Base-by-base conservation (phyloP, 2,797 vertebrate species). In the Gymnoscopelus braueri region DNA sequence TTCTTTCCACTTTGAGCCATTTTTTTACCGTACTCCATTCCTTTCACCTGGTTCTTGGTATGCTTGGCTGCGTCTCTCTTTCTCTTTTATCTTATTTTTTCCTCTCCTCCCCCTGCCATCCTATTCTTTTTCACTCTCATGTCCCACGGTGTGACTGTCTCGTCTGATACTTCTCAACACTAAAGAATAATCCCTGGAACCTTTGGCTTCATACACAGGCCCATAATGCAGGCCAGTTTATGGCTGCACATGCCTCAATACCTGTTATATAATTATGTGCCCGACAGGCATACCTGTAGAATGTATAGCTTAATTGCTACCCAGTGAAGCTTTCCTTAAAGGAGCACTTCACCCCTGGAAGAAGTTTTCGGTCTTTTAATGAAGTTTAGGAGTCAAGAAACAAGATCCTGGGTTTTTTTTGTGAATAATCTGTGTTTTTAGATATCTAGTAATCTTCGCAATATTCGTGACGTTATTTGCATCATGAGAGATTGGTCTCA, bases 201-300 rank as follows among this genome's bases (percentile, higher is more conserved):
- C 51, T 75, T 64, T 15, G 19, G 8, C 10, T 3, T 60, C 56
- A 59, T 65, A 14, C 15, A 39, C 71, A n/a, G 57, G 65, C 76
- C 67, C 65, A 55, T 19, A 32, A 51, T 69, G 39, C 69, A 58
- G 32, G 71, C 57, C 26, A 14, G 70, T 47, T 35, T 13, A 19
- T 2, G 67, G 32, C 13, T 57, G 13, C n/a, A 3, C 26, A 47
- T 53, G 53, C 26, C 44, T 4, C n/a, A 57, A n/a, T 0, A 14
- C 15, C 32, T 29, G 47, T 51, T 51, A 50, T 13, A 29, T 62
- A 12, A 63, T 29, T 61, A 39, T 14, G 11, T 53, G 60, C 48
- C 55, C 55, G 39, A 70, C 35, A 80, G 52, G 63, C 57, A 13
- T 23, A 48, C 4, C n/a, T 24, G 39, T 32, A 58, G 39, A 32